Evolutionary conservation across 23 tunicate species (phyloP).

Genomic region (Pegea sp.): DNA sequence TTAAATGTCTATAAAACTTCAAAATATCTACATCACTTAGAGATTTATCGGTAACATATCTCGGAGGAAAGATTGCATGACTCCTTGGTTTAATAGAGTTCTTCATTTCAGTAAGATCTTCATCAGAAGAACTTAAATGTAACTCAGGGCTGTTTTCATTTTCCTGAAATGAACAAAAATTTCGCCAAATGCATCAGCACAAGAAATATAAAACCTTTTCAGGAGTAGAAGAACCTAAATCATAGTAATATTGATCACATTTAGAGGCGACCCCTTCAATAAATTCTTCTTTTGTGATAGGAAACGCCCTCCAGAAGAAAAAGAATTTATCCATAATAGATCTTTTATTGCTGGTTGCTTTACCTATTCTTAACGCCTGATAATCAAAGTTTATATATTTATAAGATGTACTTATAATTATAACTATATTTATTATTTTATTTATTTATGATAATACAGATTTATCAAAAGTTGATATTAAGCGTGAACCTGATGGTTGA

Average conservation of each 20-base stretch:
- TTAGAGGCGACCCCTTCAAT: conserved; percentile 34
- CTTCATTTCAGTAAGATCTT: no score
- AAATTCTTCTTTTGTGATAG: conserved; percentile 47
- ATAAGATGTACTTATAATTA: no score
- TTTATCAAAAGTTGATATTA: neutral
- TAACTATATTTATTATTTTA: neutral
- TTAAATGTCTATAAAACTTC: neutral
- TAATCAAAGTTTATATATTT: neutral
- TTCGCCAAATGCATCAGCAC: no score
- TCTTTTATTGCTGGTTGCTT: conserved; percentile 43
- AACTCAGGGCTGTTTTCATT: conserved; percentile 1
- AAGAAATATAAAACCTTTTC: no score
- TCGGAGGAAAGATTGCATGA: conserved; percentile 61
- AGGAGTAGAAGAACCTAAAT: no score
- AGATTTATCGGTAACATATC: conserved; percentile 29
- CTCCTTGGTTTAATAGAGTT: no score
- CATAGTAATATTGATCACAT: conserved; percentile 33
- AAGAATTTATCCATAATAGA: conserved; percentile 25
- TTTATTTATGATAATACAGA: neutral
- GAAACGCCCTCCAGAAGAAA: conserved; percentile 50
- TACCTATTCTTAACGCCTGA: conserved; percentile 40
- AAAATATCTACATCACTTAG: conserved; percentile 15
- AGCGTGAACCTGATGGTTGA: conserved; percentile 38
- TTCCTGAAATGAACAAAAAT: no score
- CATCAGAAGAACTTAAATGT: neutral